These are phyloP conservation scores for Sciurus vulgaris DNA, from an alignment of 2,797 vertebrate species.

Conservation along the genomic window DNA sequence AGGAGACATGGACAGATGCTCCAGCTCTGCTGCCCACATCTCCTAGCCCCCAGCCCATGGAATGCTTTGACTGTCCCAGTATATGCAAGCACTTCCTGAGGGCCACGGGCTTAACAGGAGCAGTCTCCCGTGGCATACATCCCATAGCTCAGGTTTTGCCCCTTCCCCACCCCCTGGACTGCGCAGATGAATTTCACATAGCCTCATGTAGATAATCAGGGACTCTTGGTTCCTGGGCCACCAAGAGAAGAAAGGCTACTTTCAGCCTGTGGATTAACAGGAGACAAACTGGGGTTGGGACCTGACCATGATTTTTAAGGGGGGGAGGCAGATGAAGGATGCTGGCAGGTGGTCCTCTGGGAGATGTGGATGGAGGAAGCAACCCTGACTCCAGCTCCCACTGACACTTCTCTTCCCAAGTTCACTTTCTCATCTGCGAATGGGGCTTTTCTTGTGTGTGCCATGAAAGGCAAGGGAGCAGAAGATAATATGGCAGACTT, in stretches of 20 bases:
- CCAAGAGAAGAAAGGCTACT: not conserved
- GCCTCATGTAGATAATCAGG: not conserved
- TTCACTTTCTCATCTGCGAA: not conserved
- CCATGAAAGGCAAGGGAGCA: not conserved
- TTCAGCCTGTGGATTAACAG: not conserved
- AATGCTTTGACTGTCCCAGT: not conserved
- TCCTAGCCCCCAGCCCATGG: not conserved
- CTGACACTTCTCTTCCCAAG: not conserved
- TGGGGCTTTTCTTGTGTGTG: not conserved
- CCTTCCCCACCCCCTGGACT: not conserved
- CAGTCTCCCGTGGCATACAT: not conserved
- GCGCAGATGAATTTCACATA: not conserved
- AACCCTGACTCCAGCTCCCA: not conserved
- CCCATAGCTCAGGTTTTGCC: not conserved
- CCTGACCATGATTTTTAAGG: not conserved
- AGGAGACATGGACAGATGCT: not conserved
- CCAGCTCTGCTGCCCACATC: not conserved
- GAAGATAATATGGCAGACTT: not conserved
- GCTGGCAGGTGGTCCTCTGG: not conserved
- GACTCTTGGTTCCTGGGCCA: not conserved
- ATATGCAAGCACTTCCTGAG: not conserved
- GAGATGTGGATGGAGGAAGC: not conserved
- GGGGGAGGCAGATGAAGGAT: not conserved
- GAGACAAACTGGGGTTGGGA: not conserved
- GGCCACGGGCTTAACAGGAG: not conserved